These are phyloP conservation scores for Eurypyga helias DNA, from an alignment of 2,113 vertebrate genomes.

Conservation along the genomic window DNA sequence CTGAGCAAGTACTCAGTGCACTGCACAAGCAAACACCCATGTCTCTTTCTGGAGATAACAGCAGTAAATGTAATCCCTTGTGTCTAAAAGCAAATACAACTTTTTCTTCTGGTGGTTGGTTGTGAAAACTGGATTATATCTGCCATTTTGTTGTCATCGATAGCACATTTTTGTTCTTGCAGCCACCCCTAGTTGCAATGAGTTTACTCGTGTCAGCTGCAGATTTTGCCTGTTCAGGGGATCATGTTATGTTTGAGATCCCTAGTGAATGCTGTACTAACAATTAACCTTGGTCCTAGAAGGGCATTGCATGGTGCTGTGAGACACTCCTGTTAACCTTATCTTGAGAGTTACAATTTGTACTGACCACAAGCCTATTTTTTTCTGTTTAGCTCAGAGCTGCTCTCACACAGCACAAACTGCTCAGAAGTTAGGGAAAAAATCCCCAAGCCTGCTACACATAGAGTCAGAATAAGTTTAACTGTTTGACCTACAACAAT, in stretches of 20 bases:
- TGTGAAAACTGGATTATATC: background rate
- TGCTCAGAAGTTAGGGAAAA: background rate
- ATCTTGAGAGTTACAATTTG: background rate
- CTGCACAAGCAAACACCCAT: background rate
- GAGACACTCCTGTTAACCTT: background rate
- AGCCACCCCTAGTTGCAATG: background rate
- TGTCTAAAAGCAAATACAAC: background rate
- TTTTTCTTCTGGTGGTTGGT: background rate
- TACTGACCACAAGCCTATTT: background rate
- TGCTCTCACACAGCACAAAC: background rate
- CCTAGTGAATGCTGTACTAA: background rate
- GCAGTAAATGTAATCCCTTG: background rate
- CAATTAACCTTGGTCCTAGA: background rate
- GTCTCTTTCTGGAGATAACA: background rate
- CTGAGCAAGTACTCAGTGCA: background rate
- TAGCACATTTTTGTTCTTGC: background rate
- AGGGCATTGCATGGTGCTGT: background rate
- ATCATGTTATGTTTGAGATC: background rate
- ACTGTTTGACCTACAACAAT: slow-evolving; percentile 40
- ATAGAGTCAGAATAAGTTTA: background rate
- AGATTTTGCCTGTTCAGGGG: background rate
- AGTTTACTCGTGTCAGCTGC: background rate
- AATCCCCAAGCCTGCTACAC: background rate
- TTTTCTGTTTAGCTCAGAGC: background rate
- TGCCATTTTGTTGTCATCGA: background rate